Evolutionary conservation across 2,888 invertebrate genomes (phyloP).

Genomic region (Corbicula japonica): DNA sequence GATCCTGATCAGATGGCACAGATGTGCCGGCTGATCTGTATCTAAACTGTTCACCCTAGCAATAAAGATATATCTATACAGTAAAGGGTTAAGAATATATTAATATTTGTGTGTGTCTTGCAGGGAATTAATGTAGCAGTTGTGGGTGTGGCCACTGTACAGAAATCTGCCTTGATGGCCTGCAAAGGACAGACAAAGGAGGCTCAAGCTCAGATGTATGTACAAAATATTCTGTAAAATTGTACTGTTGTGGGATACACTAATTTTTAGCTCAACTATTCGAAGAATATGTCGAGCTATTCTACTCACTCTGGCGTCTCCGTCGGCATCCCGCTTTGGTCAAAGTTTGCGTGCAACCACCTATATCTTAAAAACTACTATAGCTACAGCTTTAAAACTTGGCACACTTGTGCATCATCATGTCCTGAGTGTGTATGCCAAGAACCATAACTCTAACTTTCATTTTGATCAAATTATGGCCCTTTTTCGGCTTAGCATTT

Average conservation of each 20-base stretch:
- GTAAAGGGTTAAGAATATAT: no score
- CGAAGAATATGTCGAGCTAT: no score
- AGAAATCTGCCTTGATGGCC: constrained; percentile 75
- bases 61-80: no score
- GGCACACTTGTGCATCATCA: no score
- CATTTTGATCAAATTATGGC: no score
- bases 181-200: constrained; percentile 65
- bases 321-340: background rate
- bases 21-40: no score
- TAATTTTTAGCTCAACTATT: no score
- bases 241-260: background rate
- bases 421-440: no score
- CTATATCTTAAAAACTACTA: background rate
- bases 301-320: background rate
- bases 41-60: no score
- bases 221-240: background rate
- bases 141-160: constrained; percentile 76
- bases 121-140: constrained; percentile 81
- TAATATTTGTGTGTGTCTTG: constrained; percentile 20
- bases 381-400: background rate
- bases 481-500: no score
- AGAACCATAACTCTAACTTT: no score
- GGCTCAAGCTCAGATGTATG: constrained; percentile 77
- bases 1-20: no score
- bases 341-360: background rate